phyloP scores from a whole-genome alignment of 2,113 vertebrate genomes.

The Myotis yumanensis region DNA sequence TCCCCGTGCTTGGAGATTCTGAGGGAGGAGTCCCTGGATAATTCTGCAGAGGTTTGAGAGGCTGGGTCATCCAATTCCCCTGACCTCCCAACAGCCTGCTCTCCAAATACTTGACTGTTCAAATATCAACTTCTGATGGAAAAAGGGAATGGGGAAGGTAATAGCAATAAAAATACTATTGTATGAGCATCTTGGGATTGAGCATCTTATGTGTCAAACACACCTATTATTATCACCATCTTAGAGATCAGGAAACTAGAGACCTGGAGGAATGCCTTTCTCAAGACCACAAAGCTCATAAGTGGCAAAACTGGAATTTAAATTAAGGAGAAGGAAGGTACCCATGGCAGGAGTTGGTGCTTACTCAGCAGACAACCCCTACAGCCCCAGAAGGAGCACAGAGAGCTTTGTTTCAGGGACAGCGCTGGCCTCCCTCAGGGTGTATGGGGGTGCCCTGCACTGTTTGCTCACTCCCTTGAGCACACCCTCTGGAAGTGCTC shows the following conservation, averaged over 20 bases:
- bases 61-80: not conserved
- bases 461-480: not conserved
- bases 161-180: not conserved
- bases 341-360: fast-evolving
- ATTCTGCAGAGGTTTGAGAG: not conserved
- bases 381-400: not conserved
- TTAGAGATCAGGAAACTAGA: not conserved
- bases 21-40: not conserved
- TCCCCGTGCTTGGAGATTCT: not conserved
- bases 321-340: not conserved
- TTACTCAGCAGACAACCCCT: not conserved
- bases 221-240: not conserved
- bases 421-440: fast-evolving
- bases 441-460: fast-evolving
- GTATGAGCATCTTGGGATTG: not conserved
- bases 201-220: not conserved
- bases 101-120: not conserved
- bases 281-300: not conserved
- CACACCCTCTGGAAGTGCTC: not conserved
- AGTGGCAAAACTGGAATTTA: not conserved
- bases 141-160: not conserved
- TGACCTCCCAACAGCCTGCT: not conserved
- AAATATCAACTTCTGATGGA: not conserved
- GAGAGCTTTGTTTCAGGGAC: not conserved
- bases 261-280: not conserved